Base-by-base conservation (phyloP, 1,140 invertebrate species). In the Anthonomus grandis region DNA sequence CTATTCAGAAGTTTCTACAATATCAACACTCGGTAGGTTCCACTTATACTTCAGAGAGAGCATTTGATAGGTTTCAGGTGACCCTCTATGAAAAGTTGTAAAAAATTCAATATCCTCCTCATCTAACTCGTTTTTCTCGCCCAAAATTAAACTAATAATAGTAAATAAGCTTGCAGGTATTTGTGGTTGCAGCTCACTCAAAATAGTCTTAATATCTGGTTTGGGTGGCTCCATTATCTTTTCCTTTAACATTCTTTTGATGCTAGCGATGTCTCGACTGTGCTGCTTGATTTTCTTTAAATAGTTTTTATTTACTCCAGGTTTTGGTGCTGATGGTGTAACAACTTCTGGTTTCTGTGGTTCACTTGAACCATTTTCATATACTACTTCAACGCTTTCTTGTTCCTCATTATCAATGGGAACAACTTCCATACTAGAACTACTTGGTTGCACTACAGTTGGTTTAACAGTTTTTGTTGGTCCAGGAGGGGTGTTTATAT, bases 81-180 rank as follows among this genome's bases (percentile, higher is more conserved):
- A 69, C 46, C 53, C 51, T 48, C 55, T 60, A 47, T 71, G 63
- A n/a, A 71, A 31, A 22, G 64, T 57, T 21, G 60, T 64, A 50
- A 71, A 68, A 54, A 71, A 70, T 39, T 66, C 59, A 17, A 65
- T 47, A 63, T 71, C 68, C 3, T 65, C 64, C 5, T 63, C 54
- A 15, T 54, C 53, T 31, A 71, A 50, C 17, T 67, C 61, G 27
- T 45, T 52, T 38, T 70, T 60, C 21, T 63, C 61, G 31, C 59
- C 55, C 31, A 57, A 31, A 15, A 57, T 8, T 42, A 57, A 42
- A 22, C 54, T 57, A 41, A 57, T 31, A 4, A 57, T 39, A 12
- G 54, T 57, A n/a, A 41, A n/a, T 39, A 57, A 48, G 15, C 42
- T 48, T 27, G 54, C n/a, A 9, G 54, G 54, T 24, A 57, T 27